Evolutionary conservation across 2,113 vertebrate genomes (phyloP).

Genomic region (Heterochromis multidens): DNA sequence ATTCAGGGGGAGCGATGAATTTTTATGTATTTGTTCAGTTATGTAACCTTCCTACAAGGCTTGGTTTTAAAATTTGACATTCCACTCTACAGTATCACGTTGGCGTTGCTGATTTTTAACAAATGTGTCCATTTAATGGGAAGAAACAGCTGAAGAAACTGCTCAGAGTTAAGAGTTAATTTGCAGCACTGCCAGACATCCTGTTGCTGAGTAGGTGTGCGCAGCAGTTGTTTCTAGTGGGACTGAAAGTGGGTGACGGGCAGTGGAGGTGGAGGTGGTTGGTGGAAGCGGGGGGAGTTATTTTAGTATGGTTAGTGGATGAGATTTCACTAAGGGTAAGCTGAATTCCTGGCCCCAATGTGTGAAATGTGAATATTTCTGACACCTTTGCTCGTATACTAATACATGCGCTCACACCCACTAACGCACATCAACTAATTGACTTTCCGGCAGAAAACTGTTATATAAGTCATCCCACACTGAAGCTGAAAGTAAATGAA

Average conservation of each 20-base stretch:
- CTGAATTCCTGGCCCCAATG: constrained; percentile 37
- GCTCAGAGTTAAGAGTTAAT: constrained; percentile 31
- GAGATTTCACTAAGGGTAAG: constrained; percentile 49
- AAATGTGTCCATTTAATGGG: background rate
- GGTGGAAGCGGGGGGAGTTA: constrained; percentile 5
- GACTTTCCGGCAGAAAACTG: constrained; percentile 13
- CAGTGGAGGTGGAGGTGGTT: constrained; percentile 6
- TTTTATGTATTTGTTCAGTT: constrained; percentile 18
- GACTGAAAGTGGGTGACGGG: constrained; percentile 33
- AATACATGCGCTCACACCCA: background rate
- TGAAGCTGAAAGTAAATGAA: constrained; percentile 55
- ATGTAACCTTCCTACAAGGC: background rate
- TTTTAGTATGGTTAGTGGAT: constrained; percentile 52
- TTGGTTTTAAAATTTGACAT: background rate
- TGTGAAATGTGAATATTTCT: constrained; percentile 53
- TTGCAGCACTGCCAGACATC: constrained; percentile 57
- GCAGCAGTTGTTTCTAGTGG: constrained; percentile 54
- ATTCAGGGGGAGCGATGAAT: background rate
- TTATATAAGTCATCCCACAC: background rate
- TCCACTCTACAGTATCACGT: background rate
- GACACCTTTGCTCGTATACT: constrained; percentile 27
- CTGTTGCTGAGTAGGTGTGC: constrained; percentile 63
- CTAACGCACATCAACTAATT: background rate
- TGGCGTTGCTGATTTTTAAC: constrained; percentile 8
- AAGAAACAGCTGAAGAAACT: constrained; percentile 23